Evolutionary conservation across 2,888 invertebrate genomes (phyloP).

Genomic region (Clunio marinus): DNA sequence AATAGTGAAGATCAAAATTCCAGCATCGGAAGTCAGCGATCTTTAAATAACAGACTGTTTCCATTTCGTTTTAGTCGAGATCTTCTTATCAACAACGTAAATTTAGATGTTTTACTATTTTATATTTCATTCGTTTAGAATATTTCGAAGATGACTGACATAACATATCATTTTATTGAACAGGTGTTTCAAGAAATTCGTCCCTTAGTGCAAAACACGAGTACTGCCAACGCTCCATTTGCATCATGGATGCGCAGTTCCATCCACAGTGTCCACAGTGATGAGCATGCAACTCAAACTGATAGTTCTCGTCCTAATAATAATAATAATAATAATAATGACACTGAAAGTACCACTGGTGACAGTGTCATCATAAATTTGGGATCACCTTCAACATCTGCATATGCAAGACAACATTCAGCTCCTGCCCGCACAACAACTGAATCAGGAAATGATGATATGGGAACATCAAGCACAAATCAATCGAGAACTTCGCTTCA

Average conservation of each 20-base stretch:
- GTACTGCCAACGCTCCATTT: slow-evolving; percentile 17
- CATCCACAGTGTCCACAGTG: not conserved
- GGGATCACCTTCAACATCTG: slow-evolving; percentile 20
- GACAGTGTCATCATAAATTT: slow-evolving; percentile 31
- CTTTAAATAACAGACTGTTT: slow-evolving; percentile 21
- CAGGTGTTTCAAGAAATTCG: slow-evolving; percentile 38
- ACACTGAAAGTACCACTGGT: not conserved
- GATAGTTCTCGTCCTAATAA: not conserved
- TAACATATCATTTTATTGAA: no score
- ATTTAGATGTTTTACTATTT: no score
- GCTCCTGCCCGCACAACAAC: slow-evolving; percentile 26
- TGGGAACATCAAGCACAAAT: slow-evolving; percentile 22
- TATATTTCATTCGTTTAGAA: no score
- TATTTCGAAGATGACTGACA: no score
- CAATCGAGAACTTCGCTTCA: slow-evolving; percentile 26
- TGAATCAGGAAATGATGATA: not conserved
- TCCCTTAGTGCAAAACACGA: slow-evolving; percentile 15
- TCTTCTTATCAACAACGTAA: slow-evolving; percentile 27
- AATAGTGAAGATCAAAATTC: slow-evolving; percentile 1
- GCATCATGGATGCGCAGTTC: slow-evolving; percentile 19
- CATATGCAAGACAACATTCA: slow-evolving; percentile 22
- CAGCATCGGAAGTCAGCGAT: slow-evolving; percentile 26
- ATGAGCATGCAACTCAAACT: not conserved
- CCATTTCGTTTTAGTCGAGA: slow-evolving; percentile 27
- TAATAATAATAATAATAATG: not conserved